Evolutionary conservation across 2,113 vertebrate species (phyloP).

Genomic region (Rhineura floridana): DNA sequence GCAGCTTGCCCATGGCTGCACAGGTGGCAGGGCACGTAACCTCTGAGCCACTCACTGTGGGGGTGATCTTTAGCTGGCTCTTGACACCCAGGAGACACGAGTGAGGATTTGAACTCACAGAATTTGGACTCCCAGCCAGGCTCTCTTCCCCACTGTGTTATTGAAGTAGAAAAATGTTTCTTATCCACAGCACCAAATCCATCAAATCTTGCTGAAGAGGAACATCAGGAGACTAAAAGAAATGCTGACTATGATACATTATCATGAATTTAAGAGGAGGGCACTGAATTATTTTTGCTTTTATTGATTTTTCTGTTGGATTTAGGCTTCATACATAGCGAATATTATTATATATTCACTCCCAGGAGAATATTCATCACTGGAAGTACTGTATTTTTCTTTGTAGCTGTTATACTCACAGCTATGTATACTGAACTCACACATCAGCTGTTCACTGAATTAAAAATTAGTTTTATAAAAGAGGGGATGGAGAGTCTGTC

Average conservation of each 20-base stretch:
- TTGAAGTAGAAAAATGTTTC: background rate
- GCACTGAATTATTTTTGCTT: background rate
- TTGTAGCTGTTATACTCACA: background rate
- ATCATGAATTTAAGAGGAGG: background rate
- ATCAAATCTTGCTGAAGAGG: background rate
- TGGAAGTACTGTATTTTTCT: background rate
- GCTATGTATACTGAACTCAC: background rate
- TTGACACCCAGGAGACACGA: no score
- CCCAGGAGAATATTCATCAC: background rate
- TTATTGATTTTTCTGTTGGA: background rate
- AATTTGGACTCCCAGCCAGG: no score
- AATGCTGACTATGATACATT: background rate
- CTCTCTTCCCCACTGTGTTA: background rate
- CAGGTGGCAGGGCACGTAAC: no score
- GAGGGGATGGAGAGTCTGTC: background rate
- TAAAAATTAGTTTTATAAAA: background rate
- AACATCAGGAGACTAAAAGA: background rate
- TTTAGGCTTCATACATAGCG: background rate
- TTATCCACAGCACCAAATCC: background rate
- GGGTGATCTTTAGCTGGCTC: no score
- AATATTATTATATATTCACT: background rate
- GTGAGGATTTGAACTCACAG: no score
- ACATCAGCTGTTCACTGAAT: background rate
- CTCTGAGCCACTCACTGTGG: no score
- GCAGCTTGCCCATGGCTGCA: no score